Evolutionary conservation across 1,140 invertebrate genomes (phyloP).

Genomic region (Pseudoatta argentina): DNA sequence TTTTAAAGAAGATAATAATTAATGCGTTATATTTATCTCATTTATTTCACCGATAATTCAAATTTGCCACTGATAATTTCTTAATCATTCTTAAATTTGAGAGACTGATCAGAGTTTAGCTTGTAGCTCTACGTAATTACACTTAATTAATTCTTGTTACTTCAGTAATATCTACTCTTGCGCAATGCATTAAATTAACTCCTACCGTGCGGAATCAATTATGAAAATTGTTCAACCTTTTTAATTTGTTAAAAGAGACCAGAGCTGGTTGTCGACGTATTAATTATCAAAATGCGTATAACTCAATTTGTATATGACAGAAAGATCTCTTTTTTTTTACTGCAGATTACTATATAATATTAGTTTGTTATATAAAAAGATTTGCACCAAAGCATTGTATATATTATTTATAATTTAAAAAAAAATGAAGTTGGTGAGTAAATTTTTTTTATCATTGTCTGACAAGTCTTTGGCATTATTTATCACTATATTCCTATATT

Average conservation of each 20-base stretch:
- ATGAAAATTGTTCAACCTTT: not conserved
- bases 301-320: too few relatives aligned
- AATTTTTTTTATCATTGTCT: too few relatives aligned
- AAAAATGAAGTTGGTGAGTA: too few relatives aligned
- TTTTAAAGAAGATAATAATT: conserved; percentile 9
- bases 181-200: conserved; percentile 22
- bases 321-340: too few relatives aligned
- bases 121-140: conserved; percentile 3
- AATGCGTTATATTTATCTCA: not conserved
- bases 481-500: too few relatives aligned
- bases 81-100: conserved; percentile 12
- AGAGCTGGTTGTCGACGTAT: too few relatives aligned
- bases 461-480: too few relatives aligned
- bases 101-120: conserved; percentile 26
- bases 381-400: too few relatives aligned
- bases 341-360: too few relatives aligned
- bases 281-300: too few relatives aligned
- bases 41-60: not conserved
- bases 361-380: too few relatives aligned
- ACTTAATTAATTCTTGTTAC: conserved; percentile 30
- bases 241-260: not conserved
- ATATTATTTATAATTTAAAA: too few relatives aligned
- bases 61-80: conserved; percentile 7
- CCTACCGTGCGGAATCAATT: not conserved
- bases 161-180: not conserved